phyloP scores from a whole-genome alignment of 2,888 invertebrate genomes.

The Salpingus planirostris region DNA sequence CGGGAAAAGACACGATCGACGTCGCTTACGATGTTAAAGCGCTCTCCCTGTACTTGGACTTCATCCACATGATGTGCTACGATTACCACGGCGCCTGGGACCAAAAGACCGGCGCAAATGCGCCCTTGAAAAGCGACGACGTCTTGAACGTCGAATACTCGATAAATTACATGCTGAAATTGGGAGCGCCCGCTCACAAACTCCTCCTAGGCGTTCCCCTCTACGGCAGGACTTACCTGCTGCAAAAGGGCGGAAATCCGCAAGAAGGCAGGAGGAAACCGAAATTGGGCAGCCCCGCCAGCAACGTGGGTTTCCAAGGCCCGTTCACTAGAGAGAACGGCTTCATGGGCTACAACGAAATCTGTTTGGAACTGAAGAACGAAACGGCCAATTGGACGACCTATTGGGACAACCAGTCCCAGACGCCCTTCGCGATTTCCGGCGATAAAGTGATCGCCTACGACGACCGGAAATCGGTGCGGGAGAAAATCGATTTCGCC shows the following conservation, averaged over 20 bases:
- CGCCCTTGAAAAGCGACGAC: slow-evolving; percentile 58
- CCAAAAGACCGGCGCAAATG: slow-evolving; percentile 63
- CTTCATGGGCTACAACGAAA: slow-evolving; percentile 84
- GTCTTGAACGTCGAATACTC: slow-evolving; percentile 63
- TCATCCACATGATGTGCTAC: slow-evolving; percentile 80
- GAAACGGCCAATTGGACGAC: slow-evolving; percentile 54
- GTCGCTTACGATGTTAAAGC: slow-evolving; percentile 66
- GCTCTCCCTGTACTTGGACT: slow-evolving; percentile 59
- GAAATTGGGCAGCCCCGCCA: slow-evolving; percentile 47
- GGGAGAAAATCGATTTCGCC: slow-evolving; percentile 61
- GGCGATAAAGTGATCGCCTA: slow-evolving; percentile 62
- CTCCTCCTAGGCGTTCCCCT: slow-evolving; percentile 74
- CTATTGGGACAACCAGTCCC: slow-evolving; percentile 60
- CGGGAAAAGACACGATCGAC: slow-evolving; percentile 66
- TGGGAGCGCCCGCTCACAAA: slow-evolving; percentile 68
- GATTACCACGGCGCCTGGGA: slow-evolving; percentile 87
- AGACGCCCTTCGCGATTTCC: slow-evolving; percentile 54
- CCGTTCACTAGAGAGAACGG: slow-evolving; percentile 71
- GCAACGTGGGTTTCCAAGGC: slow-evolving; percentile 62
- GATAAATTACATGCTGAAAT: slow-evolving; percentile 61
- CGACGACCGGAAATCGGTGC: slow-evolving; percentile 67
- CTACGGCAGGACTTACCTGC: slow-evolving; percentile 72
- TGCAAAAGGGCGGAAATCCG: slow-evolving; percentile 40
- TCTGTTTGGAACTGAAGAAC: slow-evolving; percentile 55
- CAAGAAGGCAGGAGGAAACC: slow-evolving; percentile 25